Evolutionary conservation across 1,140 invertebrate genomes (phyloP), one percentile per base, ranked within the genome.

Genomic region (Carposina sasakii): DNA sequence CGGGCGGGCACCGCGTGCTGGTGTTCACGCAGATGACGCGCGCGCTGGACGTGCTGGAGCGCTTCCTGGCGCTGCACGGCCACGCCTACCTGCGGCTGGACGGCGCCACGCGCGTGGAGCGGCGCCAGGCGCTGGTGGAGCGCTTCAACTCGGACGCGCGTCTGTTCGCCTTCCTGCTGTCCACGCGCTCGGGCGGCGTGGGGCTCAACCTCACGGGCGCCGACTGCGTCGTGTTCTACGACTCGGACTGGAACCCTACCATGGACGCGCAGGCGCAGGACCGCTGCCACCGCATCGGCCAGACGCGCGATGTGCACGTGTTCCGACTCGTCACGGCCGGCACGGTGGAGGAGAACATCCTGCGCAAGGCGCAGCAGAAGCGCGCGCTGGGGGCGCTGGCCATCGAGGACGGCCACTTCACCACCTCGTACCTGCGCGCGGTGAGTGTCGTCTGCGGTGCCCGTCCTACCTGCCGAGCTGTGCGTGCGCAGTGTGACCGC

Each of bases 1-100:
- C 81, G 3, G 95, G 89, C n/a, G 89, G 89, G 46, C 98, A 99
- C 83, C 87, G 98, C 55, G 97, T 96, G 36, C 86, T 99, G 0
- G 98, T 99, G 55, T 99, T 99, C 82, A 99, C 98, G n/a, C 98
- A 99, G 88, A 99, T 99, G 98, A 99, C 98, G 4, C 92, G 95
- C 71, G 99, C 99, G 96, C 86, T 99, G 54, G 98, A 99, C 82
- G 96, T 99, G 34, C 87, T 99, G 9, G 98, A 99, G 87, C 92
- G 94, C 10, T 99, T 99, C 83, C 90, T 99, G 1, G 98, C 96
- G 76, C 95, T 95, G 81, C 98, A 99, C 83, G 98, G 98, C 1
- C 95, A 99, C 81, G 94, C 96, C 67, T 99, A 99, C 87, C 88
- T 99, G 44, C 87, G 98, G 26, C 86, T 99, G 20, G 98, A 99